These are phyloP conservation scores for Callorhinus ursinus DNA, from an alignment of 2,113 vertebrate genomes.

Conservation along the genomic window DNA sequence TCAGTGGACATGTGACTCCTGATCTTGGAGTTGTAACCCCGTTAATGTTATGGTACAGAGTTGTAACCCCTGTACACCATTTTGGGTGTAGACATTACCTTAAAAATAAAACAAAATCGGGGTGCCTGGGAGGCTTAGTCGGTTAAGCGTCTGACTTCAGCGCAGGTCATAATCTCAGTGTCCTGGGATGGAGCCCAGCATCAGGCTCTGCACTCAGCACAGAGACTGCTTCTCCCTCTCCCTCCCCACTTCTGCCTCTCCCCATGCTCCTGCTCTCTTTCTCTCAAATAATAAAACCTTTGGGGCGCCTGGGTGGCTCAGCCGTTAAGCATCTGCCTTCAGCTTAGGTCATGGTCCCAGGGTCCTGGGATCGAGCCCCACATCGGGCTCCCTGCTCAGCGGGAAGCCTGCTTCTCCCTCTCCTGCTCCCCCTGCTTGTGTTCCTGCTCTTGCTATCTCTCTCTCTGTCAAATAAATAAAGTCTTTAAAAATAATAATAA, in stretches of 20 bases:
- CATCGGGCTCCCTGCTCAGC: too few species aligned
- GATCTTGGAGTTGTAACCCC: not conserved
- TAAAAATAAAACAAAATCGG: not conserved
- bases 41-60: not conserved
- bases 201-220: not conserved
- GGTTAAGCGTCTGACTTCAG: not conserved
- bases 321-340: too few species aligned
- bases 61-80: not conserved
- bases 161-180: not conserved
- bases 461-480: too few species aligned
- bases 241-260: too few species aligned
- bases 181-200: not conserved
- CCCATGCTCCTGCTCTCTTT: not conserved
- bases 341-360: too few species aligned
- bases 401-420: too few species aligned
- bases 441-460: too few species aligned
- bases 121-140: not conserved
- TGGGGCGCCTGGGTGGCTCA: not conserved
- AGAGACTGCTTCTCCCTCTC: not conserved
- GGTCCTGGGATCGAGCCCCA: too few species aligned
- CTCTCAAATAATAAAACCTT: not conserved
- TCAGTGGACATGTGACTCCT: not conserved
- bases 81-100: not conserved
- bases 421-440: too few species aligned
- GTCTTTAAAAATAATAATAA: too few species aligned